Percentiles rank a stretch among this genome's conserved stretches.
These are phyloP conservation scores for Aurelia sp. DNA, from an alignment of 30 jellyfish, hydroid and myxozoan genomes.

Conservation along the genomic window DNA sequence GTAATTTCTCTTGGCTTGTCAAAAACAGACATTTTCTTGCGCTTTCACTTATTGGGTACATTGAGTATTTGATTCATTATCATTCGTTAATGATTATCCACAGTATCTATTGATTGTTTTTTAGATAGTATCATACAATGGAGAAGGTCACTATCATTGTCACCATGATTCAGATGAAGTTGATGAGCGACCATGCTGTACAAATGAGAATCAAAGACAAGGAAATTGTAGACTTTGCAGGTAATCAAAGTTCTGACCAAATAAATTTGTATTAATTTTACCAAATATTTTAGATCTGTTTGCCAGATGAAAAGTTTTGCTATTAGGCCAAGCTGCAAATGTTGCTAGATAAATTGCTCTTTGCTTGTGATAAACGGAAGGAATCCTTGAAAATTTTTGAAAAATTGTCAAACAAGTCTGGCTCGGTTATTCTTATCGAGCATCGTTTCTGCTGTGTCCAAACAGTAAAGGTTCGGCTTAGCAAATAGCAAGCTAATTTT, in stretches of 20 bases:
- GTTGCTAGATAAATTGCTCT: too few species aligned
- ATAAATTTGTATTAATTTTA: background rate
- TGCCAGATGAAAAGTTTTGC: background rate
- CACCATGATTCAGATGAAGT: slow-evolving; percentile 88
- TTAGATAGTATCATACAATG: slow-evolving; percentile 79
- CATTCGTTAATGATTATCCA: background rate
- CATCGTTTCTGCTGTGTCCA: too few species aligned
- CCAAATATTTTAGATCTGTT: background rate
- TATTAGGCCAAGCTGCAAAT: background rate
- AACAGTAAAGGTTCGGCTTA: too few species aligned
- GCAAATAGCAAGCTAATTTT: too few species aligned
- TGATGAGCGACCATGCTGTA: slow-evolving; percentile 86
- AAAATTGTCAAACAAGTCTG: too few species aligned
- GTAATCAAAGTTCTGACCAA: background rate
- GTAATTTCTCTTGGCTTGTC: too few species aligned
- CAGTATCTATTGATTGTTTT: too few species aligned
- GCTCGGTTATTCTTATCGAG: too few species aligned
- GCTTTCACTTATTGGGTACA: background rate
- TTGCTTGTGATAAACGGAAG: too few species aligned
- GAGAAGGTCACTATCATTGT: slow-evolving; percentile 89
- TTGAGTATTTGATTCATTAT: background rate
- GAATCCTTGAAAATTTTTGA: too few species aligned
- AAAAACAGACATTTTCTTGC: background rate
- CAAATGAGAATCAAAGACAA: slow-evolving; percentile 46
- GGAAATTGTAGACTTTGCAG: slow-evolving; percentile 81